Conservation (phyloP, 1,140 invertebrate species). For the Stenopsyche tienmushanensis region DNA sequence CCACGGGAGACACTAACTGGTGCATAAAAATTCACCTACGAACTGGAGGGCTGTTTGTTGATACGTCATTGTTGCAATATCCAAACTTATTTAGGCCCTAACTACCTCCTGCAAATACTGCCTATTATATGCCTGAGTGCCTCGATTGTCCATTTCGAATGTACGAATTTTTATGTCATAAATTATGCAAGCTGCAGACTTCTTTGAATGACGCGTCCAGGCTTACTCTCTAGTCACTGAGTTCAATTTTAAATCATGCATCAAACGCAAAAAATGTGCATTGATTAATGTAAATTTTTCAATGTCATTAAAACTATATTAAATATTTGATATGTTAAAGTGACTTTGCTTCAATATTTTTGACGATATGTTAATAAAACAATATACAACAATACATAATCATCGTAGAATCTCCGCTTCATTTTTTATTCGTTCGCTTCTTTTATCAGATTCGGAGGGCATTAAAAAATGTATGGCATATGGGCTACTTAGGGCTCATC, state of each 20-base stretch:
- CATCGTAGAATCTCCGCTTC: not conserved
- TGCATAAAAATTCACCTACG: slow-evolving; percentile 40
- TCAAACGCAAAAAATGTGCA: too few relatives aligned
- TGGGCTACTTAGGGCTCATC: slow-evolving; percentile 32
- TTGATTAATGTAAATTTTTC: too few relatives aligned
- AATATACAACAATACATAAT: too few relatives aligned
- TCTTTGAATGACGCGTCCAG: too few relatives aligned
- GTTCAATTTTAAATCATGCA: too few relatives aligned
- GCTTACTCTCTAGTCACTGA: too few relatives aligned
- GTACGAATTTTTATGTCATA: slow-evolving; percentile 1
- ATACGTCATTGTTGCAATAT: slow-evolving; percentile 34
- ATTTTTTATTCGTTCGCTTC: not conserved
- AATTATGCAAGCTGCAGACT: slow-evolving; percentile 6
- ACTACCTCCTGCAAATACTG: slow-evolving; percentile 9
- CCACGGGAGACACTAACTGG: slow-evolving; percentile 40
- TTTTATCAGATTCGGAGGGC: slow-evolving; percentile 14
- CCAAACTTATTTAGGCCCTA: slow-evolving; percentile 33
- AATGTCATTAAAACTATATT: too few relatives aligned
- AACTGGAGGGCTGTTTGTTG: slow-evolving; percentile 36
- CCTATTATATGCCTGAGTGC: slow-evolving; percentile 32
- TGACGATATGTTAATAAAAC: too few relatives aligned
- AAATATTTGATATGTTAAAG: too few relatives aligned
- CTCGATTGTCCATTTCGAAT: slow-evolving; percentile 31
- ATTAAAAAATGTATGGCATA: slow-evolving; percentile 20
- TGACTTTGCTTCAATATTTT: too few relatives aligned